Conservation (phyloP, 2,888 invertebrate genomes). For the Spodoptera littoralis region DNA sequence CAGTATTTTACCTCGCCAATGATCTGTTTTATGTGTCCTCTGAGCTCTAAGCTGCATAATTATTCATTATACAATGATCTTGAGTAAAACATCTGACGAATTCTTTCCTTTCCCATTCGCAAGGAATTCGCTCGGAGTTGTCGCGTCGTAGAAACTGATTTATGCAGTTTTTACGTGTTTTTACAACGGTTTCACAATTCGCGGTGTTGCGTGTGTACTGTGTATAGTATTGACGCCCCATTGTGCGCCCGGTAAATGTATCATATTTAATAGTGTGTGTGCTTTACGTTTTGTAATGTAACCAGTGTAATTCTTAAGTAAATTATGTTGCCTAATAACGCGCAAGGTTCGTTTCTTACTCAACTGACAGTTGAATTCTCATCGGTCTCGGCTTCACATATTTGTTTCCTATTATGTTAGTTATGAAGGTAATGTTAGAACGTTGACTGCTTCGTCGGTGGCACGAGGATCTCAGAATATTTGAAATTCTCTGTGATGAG, state of each 20-base stretch:
- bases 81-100: background rate
- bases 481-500: background rate
- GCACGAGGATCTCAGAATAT: background rate
- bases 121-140: slow-evolving; percentile 36
- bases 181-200: slow-evolving; percentile 53
- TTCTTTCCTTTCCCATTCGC: slow-evolving; percentile 15
- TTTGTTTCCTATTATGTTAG: slow-evolving; percentile 42
- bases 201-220: slow-evolving; percentile 46
- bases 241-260: slow-evolving; percentile 55
- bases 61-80: background rate
- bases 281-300: slow-evolving; percentile 56
- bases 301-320: slow-evolving; percentile 54
- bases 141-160: slow-evolving; percentile 35
- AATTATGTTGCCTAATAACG: slow-evolving; percentile 49
- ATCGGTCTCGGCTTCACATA: slow-evolving; percentile 37
- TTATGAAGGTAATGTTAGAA: too few species aligned
- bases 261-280: slow-evolving; percentile 54
- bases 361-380: slow-evolving; percentile 48
- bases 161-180: slow-evolving; percentile 49
- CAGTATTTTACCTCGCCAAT: background rate
- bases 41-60: background rate
- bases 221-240: slow-evolving; percentile 55
- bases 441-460: too few species aligned
- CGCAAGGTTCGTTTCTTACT: slow-evolving; percentile 47
- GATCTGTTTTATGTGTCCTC: background rate